Evolutionary conservation across 2,888 invertebrate species (phyloP).

Genomic region (Trachelus iudaicus): DNA sequence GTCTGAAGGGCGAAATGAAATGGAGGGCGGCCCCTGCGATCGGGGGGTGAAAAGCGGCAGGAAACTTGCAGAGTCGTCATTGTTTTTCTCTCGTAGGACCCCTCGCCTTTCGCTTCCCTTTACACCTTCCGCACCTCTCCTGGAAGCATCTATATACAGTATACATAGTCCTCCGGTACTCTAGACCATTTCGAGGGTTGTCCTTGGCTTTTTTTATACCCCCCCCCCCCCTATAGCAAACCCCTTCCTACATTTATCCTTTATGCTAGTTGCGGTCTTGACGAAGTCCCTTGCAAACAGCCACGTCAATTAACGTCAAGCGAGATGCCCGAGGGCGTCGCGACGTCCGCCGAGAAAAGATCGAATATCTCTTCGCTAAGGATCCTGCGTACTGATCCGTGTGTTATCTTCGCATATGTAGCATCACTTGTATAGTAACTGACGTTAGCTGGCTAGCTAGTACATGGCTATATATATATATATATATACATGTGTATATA

Average conservation of each 20-base stretch:
- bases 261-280: not conserved
- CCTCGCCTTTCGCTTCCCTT: not conserved
- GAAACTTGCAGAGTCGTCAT: not conserved
- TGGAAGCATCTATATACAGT: not conserved
- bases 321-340: not conserved
- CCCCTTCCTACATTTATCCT: not conserved
- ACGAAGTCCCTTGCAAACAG: not conserved
- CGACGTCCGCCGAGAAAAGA: not conserved
- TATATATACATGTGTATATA: no score
- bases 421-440: no score
- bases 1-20: slow-evolving; percentile 38
- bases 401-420: no score
- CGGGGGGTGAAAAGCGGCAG: not conserved
- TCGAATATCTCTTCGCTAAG: not conserved
- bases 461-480: no score
- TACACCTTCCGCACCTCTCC: not conserved
- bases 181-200: not conserved
- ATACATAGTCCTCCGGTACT: not conserved
- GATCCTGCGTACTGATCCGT: not conserved
- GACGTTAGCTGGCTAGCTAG: no score
- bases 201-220: not conserved
- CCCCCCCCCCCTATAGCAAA: not conserved
- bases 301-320: not conserved
- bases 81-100: not conserved
- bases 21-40: slow-evolving; percentile 33